These are phyloP conservation scores for human (Homo sapiens) DNA, from an alignment of 2,113 vertebrate species.

Conservation along the genomic window GRCh38 chr3:24964001-24964500, in stretches of 20 bases:
- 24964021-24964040: background rate
- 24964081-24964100: background rate
- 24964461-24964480: background rate
- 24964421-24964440: background rate
- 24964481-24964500: background rate
- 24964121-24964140: background rate
- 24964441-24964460: background rate
- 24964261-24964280: conserved; percentile 46
- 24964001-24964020: background rate
- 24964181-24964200: background rate
- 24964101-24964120: background rate
- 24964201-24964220: background rate
- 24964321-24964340: background rate
- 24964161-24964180: background rate
- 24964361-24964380: background rate
- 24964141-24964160: background rate
- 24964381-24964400: background rate
- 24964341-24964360: background rate
- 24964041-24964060: background rate
- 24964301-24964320: background rate
- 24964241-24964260: background rate
- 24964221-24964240: conserved; percentile 27
- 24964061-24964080: background rate
- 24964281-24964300: background rate
- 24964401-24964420: background rate